These are phyloP conservation scores for Chouioia cunea DNA, from an alignment of 2,888 invertebrate species.

Conservation along the genomic window DNA sequence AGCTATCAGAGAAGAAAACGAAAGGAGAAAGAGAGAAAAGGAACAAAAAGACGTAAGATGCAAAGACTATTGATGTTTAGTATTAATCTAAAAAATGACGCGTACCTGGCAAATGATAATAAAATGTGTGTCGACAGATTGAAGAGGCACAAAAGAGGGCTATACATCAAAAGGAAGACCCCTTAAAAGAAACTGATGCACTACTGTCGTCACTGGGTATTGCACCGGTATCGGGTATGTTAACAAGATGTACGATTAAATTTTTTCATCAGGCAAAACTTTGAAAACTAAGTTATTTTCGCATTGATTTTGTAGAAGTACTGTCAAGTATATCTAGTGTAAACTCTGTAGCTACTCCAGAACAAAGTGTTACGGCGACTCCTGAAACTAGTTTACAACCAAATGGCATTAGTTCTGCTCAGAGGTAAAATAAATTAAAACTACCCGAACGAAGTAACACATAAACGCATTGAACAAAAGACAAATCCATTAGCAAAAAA, in stretches of 20 bases:
- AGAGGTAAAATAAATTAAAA: slow-evolving; percentile 57
- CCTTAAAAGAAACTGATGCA: slow-evolving; percentile 82
- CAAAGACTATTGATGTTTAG: slow-evolving; percentile 75
- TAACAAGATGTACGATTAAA: slow-evolving; percentile 27
- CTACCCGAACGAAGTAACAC: background rate
- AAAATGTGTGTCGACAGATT: slow-evolving; percentile 57
- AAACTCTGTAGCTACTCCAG: slow-evolving; percentile 84
- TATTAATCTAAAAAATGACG: slow-evolving; percentile 19
- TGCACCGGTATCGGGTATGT: slow-evolving; percentile 80
- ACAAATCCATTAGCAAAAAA: background rate
- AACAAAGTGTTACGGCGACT: slow-evolving; percentile 82
- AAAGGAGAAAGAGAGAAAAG: slow-evolving; percentile 85
- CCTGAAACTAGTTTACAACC: slow-evolving; percentile 86
- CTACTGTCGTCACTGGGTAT: slow-evolving; percentile 89
- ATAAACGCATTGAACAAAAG: slow-evolving; percentile 3
- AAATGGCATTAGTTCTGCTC: slow-evolving; percentile 72
- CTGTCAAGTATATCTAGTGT: slow-evolving; percentile 86
- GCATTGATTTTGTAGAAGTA: slow-evolving; percentile 72
- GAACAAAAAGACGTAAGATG: slow-evolving; percentile 86
- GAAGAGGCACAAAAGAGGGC: slow-evolving; percentile 69
- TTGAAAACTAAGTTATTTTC: slow-evolving; percentile 11
- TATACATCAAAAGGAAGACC: slow-evolving; percentile 69
- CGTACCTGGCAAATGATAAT: too few species aligned
- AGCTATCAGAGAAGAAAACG: slow-evolving; percentile 90
- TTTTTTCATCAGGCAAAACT: slow-evolving; percentile 8